Evolutionary conservation across 2,113 vertebrate species (phyloP), one percentile per base, ranked within the genome.

Genomic region (Cottus gobio): DNA sequence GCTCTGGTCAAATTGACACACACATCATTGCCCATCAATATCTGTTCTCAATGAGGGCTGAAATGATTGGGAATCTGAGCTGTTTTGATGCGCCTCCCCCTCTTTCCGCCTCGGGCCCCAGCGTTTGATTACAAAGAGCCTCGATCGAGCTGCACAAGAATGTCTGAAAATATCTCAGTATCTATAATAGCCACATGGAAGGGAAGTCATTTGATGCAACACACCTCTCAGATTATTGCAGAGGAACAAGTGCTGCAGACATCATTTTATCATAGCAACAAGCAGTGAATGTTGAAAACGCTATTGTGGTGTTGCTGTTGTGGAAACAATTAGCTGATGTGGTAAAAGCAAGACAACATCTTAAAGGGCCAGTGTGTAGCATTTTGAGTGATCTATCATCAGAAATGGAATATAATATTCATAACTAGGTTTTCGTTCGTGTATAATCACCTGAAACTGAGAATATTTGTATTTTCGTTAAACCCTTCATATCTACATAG

Each of bases 11-110:
- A 88, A 90, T 85, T 88, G 85, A 89, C 80, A 76, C 82, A 84
- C 78, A 87, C 84, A 93, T 89, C 80, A 83, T 87, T 88, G 75
- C 83, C 80, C 77, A 87, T 92, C 88, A 89, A 92, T 89, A 90
- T 88, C 61, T 71, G 37, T 78, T 84, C 78, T 85, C 75, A 87
- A 80, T 83, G 80, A 89, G 73, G 75, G 82, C 85, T 87, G 83
- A 86, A 92, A 90, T 91, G 79, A 92, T 91, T 86, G 83, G 88
- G 87, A 87, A 78, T 60, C 36, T 34, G 84, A 82, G 73, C 72
- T 78, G 67, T 85, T 90, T 92, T 82, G 86, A 89, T 89, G 88
- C 8, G 37, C 72, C 75, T 75, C 80, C 48, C 39, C 73, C 64
- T 80, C 68, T 70, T 75, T 75, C 63, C 18, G 81, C 87, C 86